Conservation (phyloP, 2,113 vertebrate species). For the Cygnus atratus region DNA sequence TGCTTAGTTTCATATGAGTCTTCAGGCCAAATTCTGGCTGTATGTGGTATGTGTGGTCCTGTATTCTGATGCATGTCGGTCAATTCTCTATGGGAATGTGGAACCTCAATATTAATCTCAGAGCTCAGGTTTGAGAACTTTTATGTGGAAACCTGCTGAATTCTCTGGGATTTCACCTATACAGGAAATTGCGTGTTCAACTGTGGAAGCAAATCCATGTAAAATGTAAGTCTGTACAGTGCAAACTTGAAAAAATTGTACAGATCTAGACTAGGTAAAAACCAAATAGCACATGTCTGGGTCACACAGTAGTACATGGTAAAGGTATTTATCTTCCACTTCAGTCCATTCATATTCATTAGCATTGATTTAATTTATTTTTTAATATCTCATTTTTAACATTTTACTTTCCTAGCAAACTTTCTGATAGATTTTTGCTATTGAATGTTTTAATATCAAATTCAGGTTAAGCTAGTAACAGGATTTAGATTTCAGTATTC, state of each 20-base stretch:
- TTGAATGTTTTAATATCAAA: neutral
- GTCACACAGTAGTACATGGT: neutral
- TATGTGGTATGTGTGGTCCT: neutral
- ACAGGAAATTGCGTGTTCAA: neutral
- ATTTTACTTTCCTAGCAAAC: neutral
- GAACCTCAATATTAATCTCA: neutral
- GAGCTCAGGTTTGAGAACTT: neutral
- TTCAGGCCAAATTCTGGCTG: neutral
- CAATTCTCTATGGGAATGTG: neutral
- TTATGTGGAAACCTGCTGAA: neutral
- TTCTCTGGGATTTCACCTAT: neutral
- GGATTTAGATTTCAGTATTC: neutral
- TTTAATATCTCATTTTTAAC: neutral
- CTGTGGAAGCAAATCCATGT: neutral
- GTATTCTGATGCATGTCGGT: neutral
- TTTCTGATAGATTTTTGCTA: neutral
- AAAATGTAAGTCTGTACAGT: neutral
- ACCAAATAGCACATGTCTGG: neutral
- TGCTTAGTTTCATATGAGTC: neutral
- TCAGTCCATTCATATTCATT: neutral
- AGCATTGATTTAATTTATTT: neutral
- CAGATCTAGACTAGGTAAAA: neutral
- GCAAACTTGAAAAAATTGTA: neutral
- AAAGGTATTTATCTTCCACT: neutral
- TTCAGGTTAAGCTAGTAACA: neutral